A percentile compares a stretch with the other conserved stretches of the same genome.
phyloP scores from a whole-genome alignment of 64 coral and sea anemone species.

The Montipora efflorescens region DNA sequence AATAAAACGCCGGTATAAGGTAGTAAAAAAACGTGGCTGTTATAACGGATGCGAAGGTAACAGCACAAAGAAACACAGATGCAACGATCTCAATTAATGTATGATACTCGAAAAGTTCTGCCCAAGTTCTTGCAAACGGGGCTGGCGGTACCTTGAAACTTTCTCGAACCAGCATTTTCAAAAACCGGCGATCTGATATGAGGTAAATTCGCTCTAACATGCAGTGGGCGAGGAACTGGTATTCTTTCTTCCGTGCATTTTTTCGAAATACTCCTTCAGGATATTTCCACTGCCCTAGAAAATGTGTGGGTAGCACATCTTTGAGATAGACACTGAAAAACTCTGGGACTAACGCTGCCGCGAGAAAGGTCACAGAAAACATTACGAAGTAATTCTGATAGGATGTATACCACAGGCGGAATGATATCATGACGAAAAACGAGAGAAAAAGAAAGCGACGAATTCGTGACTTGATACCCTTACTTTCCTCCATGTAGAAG shows the following conservation, averaged over 20 bases:
- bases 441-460: constrained; percentile 29
- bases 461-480: constrained; percentile 32
- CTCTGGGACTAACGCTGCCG: constrained; percentile 22
- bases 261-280: constrained; percentile 56
- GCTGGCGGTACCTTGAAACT: constrained; percentile 29
- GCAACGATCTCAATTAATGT: background rate
- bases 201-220: constrained; percentile 43
- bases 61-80: background rate
- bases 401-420: constrained; percentile 1
- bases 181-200: constrained; percentile 23
- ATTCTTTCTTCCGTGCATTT: constrained; percentile 18
- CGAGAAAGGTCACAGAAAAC: background rate
- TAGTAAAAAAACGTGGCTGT: constrained; percentile 9
- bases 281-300: constrained; percentile 29
- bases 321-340: constrained; percentile 48
- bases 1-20: constrained; percentile 50
- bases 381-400: background rate
- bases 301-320: background rate
- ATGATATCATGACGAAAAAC: constrained; percentile 1
- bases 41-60: background rate
- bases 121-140: background rate
- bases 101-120: background rate
- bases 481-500: constrained; percentile 31
- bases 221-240: constrained; percentile 37
- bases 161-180: constrained; percentile 6